Percentiles rank a stretch among this genome's conserved stretches.
Conservation (phyloP, 2,797 vertebrate genomes). For the Pseudotriccus pelzelni region DNA sequence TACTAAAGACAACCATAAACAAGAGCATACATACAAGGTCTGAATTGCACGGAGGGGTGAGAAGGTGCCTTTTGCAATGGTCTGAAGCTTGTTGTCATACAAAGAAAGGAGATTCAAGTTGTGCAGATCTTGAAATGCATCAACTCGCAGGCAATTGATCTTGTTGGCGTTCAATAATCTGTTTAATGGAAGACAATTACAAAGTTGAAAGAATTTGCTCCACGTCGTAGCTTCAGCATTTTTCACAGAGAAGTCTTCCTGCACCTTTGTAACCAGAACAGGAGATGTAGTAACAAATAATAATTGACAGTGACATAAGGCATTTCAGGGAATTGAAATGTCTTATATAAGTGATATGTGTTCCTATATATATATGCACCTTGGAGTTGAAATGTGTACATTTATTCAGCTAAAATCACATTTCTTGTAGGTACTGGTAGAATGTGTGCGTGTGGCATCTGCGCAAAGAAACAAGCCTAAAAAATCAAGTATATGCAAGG, state of each 20-base stretch:
- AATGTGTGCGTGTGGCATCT: not conserved
- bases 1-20: not conserved
- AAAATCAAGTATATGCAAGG: slow-evolving; percentile 22
- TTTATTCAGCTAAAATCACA: not conserved
- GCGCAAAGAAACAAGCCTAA: slow-evolving; percentile 9
- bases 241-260: not conserved
- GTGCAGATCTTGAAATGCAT: slow-evolving; percentile 97
- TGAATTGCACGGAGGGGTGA: slow-evolving; percentile 92
- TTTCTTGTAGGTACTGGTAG: not conserved
- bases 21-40: slow-evolving; percentile 86
- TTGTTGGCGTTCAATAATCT: slow-evolving; percentile 98
- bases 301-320: not conserved
- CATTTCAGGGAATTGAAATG: not conserved
- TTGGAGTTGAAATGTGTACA: not conserved
- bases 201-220: slow-evolving; percentile 17
- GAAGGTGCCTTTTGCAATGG: slow-evolving; percentile 97
- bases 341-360: not conserved
- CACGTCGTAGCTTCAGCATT: not conserved
- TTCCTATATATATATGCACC: not conserved
- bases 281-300: not conserved
- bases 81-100: slow-evolving; percentile 98
- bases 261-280: not conserved
- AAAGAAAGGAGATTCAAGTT: slow-evolving; percentile 96
- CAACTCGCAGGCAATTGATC: slow-evolving; percentile 94
- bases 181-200: slow-evolving; percentile 70